Percentiles rank a stretch among this genome's conserved stretches.
Evolutionary conservation across 2,888 invertebrate genomes (phyloP).

Genomic region (Parelbella ahira): DNA sequence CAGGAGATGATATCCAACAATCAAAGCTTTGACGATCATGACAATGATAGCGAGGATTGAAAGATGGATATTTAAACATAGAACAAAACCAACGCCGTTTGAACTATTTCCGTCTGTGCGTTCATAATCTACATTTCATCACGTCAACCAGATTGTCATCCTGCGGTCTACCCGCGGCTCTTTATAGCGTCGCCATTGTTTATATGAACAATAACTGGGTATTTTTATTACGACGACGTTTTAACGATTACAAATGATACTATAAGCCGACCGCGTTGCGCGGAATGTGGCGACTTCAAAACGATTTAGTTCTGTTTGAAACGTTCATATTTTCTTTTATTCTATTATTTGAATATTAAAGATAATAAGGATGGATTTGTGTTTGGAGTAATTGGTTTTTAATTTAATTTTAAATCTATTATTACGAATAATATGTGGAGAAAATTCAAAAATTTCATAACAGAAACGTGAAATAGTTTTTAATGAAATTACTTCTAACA

Average conservation of each 20-base stretch:
- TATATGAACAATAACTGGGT: constrained; percentile 73
- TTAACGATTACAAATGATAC: constrained; percentile 67
- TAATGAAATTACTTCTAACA: too few species aligned
- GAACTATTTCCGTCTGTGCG: constrained; percentile 1
- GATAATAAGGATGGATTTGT: constrained; percentile 6
- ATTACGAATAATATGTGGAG: too few species aligned
- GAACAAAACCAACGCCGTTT: too few species aligned
- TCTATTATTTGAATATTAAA: constrained; percentile 13
- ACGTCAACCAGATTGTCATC: constrained; percentile 57
- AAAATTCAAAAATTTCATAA: too few species aligned
- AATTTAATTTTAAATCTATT: too few species aligned
- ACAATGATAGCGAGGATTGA: too few species aligned
- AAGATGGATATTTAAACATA: too few species aligned
- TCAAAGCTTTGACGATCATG: too few species aligned
- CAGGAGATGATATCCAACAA: too few species aligned
- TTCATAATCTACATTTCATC: constrained; percentile 53
- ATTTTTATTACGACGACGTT: constrained; percentile 64
- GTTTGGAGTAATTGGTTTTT: neutral
- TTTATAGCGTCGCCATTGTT: constrained; percentile 72
- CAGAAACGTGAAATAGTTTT: too few species aligned
- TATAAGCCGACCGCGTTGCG: constrained; percentile 37
- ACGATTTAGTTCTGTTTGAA: constrained; percentile 32
- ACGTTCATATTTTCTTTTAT: neutral
- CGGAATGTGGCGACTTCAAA: constrained; percentile 17
- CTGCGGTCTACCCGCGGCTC: constrained; percentile 58